Base-by-base conservation (phyloP, 92 coral and sea anemone genomes). In the Bergia sp. region DNA sequence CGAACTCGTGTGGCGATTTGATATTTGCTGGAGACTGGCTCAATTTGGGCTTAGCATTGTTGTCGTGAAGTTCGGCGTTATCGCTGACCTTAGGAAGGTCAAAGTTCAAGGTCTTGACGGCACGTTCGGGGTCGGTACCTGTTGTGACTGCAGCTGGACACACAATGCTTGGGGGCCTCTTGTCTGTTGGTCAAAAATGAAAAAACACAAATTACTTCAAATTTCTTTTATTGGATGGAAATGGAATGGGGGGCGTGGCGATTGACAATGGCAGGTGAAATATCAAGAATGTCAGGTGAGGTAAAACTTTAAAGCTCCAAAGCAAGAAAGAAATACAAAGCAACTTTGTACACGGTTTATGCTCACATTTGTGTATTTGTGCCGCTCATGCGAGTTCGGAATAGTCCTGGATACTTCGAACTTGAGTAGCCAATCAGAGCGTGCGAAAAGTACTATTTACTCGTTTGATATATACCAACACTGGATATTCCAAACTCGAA, bases 1-100 rank as follows among this genome's bases (percentile, higher is more conserved):
- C 92, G 82, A 97, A 97, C 86, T 93, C 93, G 86, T 95, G 90
- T 0, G 99, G 99, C 42, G 97, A 93, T 42, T 82, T 67, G 81
- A 95, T 91, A 65, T 88, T 79, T 10, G 91, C 93, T 3, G 94
- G 97, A 6, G 91, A 86, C 64, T 90, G 92, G 5, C 78, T 89
- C 41, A 97, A 82, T 50, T 90, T 95, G 13, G 98, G 94, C 37
- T 81, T 87, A 55, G 98, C 98, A 79, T 92, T 91, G 16, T 95
- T 89, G 76, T 93, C 94, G 88, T 93, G 94, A 78, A 93, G 88
- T 67, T 94, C 93, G 45, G 99, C 88, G 79, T 97, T 97, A 79
- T 97, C 99, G 9, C 55, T 81, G 73, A 88, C 95, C 71, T 82
- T 73, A 8, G 98, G 98, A 10, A 78, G 67, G 73, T 76, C 81